phyloP scores from a whole-genome alignment of 1,140 invertebrate genomes.

The Carposina sasakii region DNA sequence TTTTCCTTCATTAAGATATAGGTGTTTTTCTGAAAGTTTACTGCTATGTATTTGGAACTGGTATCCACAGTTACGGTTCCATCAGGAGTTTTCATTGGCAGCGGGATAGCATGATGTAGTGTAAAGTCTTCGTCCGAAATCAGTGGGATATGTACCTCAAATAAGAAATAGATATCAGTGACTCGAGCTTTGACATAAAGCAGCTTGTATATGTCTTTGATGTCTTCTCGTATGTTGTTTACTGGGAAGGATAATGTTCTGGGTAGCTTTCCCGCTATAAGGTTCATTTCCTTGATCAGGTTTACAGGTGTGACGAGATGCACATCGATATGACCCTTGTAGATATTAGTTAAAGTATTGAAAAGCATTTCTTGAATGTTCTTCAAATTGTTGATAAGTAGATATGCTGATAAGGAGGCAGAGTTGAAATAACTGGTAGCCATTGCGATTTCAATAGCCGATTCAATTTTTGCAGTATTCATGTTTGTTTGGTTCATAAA shows the following conservation, averaged over 20 bases:
- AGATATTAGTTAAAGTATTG: conserved; percentile 12
- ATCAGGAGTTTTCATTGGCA: conserved; percentile 2
- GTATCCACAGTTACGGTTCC: no score
- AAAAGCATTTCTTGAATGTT: conserved; percentile 19
- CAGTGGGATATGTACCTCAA: conserved; percentile 16
- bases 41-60: conserved; percentile 11
- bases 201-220: conserved; percentile 15
- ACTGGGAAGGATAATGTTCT: conserved; percentile 19
- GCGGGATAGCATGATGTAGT: conserved; percentile 13
- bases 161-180: conserved; percentile 16
- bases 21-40: conserved; percentile 17
- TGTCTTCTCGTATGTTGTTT: conserved; percentile 9
- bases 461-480: no score
- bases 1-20: conserved; percentile 9
- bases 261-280: conserved; percentile 19
- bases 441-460: conserved; percentile 9
- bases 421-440: conserved; percentile 17
- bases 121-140: conserved; percentile 19
- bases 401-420: conserved; percentile 12
- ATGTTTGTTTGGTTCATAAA: not conserved
- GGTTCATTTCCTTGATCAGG: conserved; percentile 14
- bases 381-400: conserved; percentile 15
- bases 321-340: conserved; percentile 21
- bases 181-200: conserved; percentile 17
- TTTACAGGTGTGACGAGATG: conserved; percentile 16